Evolutionary conservation across 2,113 vertebrate genomes (phyloP).

Genomic region (Rhadina sibilatrix): DNA sequence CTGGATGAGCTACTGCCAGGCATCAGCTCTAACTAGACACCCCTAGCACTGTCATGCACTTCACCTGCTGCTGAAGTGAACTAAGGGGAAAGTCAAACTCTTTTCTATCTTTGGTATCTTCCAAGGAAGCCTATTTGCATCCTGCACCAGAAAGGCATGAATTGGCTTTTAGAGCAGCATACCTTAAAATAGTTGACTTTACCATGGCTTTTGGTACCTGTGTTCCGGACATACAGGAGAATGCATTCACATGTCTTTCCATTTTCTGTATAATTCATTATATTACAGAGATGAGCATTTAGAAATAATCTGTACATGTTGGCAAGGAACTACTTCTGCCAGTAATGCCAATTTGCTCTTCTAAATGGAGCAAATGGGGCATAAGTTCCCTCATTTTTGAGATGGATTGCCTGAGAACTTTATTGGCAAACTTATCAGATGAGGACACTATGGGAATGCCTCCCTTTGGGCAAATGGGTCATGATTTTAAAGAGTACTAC

Average conservation of each 20-base stretch:
- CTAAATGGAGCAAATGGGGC: neutral
- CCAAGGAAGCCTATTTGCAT: neutral
- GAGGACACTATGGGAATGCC: neutral
- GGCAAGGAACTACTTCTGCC: neutral
- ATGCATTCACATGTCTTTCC: neutral
- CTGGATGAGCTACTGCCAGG: neutral
- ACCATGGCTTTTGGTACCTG: neutral
- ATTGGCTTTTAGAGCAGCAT: neutral
- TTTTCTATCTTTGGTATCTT: neutral
- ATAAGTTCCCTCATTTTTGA: neutral
- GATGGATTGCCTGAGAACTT: neutral
- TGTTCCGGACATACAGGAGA: neutral
- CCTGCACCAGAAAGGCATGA: neutral
- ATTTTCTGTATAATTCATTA: neutral
- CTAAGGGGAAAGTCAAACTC: neutral
- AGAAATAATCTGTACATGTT: neutral
- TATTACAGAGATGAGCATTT: neutral
- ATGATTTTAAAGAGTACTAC: neutral
- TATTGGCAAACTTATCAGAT: neutral
- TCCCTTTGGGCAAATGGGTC: neutral
- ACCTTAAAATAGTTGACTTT: neutral
- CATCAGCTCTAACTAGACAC: neutral
- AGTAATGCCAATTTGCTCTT: neutral
- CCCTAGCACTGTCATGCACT: accelerated
- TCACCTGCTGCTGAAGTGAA: neutral